Conservation (phyloP, 2,113 vertebrate genomes). For the Hassar affinis region DNA sequence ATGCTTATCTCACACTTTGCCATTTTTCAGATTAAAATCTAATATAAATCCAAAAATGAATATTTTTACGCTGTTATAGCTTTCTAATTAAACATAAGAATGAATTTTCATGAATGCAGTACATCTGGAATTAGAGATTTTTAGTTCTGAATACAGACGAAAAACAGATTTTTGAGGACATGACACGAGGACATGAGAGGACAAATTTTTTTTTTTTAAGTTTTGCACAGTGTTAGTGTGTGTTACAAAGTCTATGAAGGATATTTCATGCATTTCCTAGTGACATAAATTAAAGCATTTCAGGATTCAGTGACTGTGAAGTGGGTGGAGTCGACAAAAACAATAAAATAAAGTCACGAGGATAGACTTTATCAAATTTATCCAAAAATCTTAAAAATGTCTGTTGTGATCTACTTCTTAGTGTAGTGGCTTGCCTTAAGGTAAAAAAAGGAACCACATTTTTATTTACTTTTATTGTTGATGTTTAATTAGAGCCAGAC, state of each 20-base stretch:
- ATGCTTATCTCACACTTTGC: too few species aligned
- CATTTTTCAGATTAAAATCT: not conserved
- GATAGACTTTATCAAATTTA: not conserved
- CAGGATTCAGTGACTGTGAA: not conserved
- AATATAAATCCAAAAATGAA: not conserved
- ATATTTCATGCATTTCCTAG: not conserved
- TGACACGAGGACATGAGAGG: too few species aligned
- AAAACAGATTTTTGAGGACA: not conserved
- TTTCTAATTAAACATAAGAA: not conserved
- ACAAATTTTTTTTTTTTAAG: too few species aligned
- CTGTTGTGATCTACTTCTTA: not conserved
- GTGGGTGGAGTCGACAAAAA: not conserved
- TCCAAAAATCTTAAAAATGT: not conserved
- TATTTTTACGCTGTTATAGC: not conserved
- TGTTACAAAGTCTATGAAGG: not conserved
- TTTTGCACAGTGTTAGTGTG: not conserved
- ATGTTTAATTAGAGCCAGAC: not conserved
- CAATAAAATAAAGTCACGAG: not conserved
- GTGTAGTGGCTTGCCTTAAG: not conserved
- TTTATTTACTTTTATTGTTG: not conserved
- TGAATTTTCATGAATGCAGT: not conserved
- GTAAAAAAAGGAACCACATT: not conserved
- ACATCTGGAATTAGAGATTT: not conserved
- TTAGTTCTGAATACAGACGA: not conserved
- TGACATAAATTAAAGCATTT: too few species aligned